Evolutionary conservation across 2,888 invertebrate genomes (phyloP).

Genomic region (Tipula helvola): DNA sequence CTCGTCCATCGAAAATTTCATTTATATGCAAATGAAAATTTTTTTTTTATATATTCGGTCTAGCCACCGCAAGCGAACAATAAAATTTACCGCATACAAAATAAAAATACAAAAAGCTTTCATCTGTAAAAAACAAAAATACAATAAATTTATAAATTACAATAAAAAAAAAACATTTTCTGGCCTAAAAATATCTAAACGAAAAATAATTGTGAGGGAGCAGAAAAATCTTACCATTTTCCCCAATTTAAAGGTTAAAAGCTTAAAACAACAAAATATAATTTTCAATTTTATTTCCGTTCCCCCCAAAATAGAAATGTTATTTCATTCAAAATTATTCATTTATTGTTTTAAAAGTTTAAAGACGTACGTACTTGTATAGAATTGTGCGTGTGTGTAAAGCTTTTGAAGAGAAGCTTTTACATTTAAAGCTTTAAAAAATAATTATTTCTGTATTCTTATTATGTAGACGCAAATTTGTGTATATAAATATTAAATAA

Average conservation of each 20-base stretch:
- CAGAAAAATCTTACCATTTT: background rate
- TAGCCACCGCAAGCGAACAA: background rate
- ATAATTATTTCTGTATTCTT: no score
- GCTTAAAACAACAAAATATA: background rate
- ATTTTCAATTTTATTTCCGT: background rate
- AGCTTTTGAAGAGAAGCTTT: no score
- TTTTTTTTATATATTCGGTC: background rate
- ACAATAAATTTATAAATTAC: background rate
- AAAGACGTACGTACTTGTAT: no score
- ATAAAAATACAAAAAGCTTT: background rate
- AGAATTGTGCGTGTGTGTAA: no score
- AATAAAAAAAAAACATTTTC: background rate
- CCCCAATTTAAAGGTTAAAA: background rate
- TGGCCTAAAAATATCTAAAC: background rate
- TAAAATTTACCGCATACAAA: background rate
- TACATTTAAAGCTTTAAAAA: no score
- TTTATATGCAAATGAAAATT: no score
- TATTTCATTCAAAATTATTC: no score
- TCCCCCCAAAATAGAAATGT: no score
- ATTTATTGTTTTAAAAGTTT: no score
- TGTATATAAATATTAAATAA: background rate
- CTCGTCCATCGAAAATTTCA: no score
- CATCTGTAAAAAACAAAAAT: background rate
- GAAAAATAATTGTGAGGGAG: background rate
- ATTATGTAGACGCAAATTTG: background rate